Evolutionary conservation across 2,888 invertebrate species (phyloP).

Genomic region (Ormia ochracea): DNA sequence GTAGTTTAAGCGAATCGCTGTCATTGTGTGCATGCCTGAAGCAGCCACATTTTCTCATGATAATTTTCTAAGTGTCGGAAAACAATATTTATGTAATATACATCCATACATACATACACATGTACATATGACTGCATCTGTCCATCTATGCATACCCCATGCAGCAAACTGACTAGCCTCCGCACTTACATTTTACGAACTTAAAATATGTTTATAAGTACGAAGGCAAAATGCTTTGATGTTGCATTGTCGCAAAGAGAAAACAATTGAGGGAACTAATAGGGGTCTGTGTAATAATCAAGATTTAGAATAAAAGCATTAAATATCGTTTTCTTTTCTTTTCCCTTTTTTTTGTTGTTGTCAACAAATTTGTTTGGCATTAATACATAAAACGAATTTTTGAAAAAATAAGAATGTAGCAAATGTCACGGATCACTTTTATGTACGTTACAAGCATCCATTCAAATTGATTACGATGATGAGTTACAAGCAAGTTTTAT

Average conservation of each 20-base stretch:
- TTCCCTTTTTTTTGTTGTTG: too few relatives aligned
- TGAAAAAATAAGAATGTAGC: not conserved
- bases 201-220: not conserved
- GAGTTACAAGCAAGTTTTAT: constrained; percentile 19
- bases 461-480: not conserved
- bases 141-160: not conserved
- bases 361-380: constrained; percentile 37
- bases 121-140: not conserved
- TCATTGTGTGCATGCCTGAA: not conserved
- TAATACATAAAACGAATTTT: constrained; percentile 12
- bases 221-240: constrained; percentile 29
- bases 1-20: not conserved
- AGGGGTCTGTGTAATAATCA: constrained; percentile 3
- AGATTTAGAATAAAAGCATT: not conserved
- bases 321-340: not conserved
- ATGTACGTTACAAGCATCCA: constrained; percentile 6
- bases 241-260: constrained; percentile 18
- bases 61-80: constrained; percentile 12
- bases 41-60: too few relatives aligned
- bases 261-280: constrained; percentile 3
- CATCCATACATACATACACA: not conserved
- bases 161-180: not conserved
- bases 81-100: not conserved
- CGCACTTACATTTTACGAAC: not conserved
- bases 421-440: constrained; percentile 45